Evolutionary conservation across 2,113 vertebrate genomes (phyloP).

Genomic region (Calonectris borealis): DNA sequence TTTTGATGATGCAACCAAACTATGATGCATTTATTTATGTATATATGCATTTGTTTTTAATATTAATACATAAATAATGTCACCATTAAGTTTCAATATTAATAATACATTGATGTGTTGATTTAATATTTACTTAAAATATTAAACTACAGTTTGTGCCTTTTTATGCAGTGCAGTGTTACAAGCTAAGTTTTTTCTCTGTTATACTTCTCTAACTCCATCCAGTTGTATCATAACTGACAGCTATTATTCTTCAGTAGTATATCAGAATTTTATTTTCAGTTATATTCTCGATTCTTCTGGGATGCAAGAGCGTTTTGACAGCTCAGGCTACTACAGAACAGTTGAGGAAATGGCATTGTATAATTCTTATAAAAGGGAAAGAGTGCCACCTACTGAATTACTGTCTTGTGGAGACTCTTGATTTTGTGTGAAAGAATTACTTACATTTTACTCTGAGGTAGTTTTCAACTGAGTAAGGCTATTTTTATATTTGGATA

Average conservation of each 20-base stretch:
- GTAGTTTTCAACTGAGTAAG: neutral
- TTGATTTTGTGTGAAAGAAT: neutral
- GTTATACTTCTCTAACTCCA: neutral
- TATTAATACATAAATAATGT: neutral
- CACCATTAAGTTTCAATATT: neutral
- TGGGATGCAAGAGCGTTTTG: neutral
- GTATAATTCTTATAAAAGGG: neutral
- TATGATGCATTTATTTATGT: neutral
- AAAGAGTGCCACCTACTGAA: constrained; percentile 59
- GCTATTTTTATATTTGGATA: neutral
- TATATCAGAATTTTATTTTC: neutral
- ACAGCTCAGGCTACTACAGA: neutral
- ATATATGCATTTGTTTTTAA: neutral
- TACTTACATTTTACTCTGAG: neutral
- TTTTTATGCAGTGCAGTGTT: neutral
- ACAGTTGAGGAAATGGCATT: neutral
- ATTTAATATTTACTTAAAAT: neutral
- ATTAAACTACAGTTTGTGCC: neutral
- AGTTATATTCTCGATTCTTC: neutral
- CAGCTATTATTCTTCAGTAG: neutral
- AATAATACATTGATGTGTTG: neutral
- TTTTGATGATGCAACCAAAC: neutral
- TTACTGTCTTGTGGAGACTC: neutral
- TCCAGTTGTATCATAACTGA: neutral
- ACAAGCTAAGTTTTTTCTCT: neutral